Conservation (phyloP, 2,113 vertebrate genomes). For the Rousettus leschenaultii region DNA sequence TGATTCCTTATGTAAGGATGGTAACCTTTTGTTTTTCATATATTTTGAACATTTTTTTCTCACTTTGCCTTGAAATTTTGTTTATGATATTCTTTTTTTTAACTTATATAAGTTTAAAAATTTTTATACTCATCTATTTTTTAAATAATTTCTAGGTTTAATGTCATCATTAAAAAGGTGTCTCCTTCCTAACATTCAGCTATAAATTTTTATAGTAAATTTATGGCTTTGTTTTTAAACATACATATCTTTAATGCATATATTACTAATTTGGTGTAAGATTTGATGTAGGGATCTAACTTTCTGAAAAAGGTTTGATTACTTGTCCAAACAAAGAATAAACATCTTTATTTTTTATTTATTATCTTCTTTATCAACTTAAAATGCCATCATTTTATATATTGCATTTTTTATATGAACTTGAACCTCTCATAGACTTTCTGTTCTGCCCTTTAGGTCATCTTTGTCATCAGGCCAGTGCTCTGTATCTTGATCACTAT, state of each 20-base stretch:
- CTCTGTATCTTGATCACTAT: not conserved
- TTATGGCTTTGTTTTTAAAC: constrained; percentile 11
- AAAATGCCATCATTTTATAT: not conserved
- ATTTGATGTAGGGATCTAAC: not conserved
- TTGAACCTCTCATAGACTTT: not conserved
- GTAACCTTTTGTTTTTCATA: not conserved
- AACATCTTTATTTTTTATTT: not conserved
- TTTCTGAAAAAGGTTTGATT: not conserved
- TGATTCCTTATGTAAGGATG: not conserved
- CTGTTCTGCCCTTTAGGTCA: not conserved
- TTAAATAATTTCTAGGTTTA: not conserved
- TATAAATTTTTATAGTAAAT: constrained; percentile 3
- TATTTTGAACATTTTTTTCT: not conserved
- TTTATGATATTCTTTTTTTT: not conserved
- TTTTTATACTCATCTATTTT: not conserved
- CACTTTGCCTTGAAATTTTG: not conserved
- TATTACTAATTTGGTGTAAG: not conserved
- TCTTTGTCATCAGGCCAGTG: not conserved
- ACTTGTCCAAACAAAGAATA: not conserved
- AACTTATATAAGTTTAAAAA: not conserved
- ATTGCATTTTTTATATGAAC: not conserved
- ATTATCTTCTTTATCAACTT: not conserved
- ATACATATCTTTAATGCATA: not conserved
- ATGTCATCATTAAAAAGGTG: not conserved
- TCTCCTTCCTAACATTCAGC: not conserved